Base-by-base conservation (phyloP, 2,797 vertebrate genomes). In the Galago senegalensis region DNA sequence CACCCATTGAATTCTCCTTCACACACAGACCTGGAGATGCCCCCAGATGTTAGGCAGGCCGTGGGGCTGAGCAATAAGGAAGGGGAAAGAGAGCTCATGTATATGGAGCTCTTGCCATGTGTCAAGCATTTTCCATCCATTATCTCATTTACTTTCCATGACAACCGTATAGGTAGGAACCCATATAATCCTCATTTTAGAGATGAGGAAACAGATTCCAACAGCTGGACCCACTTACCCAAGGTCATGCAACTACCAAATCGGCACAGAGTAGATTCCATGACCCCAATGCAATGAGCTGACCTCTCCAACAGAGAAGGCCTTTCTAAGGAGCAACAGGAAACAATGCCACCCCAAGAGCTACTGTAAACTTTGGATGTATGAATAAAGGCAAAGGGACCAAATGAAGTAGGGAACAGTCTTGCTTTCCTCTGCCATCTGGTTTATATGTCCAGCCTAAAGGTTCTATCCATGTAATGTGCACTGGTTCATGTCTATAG, bases 101-200 rank as follows among this genome's bases (percentile, higher is more conserved):
- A 70, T n/a, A 92, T 56, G 92, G 85, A 96, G 73, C 49, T 94
- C 43, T 81, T 84, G 29, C 93, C 95, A 93, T 96, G 89, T 97
- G 94, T 84, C 90, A 72, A 69, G 63, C 46, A 79, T 94, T 95
- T 96, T 95, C 77, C 65, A 40, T 91, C 81, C 69, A 84, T 97
- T 97, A 92, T 96, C 87, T 95, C 95, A 77, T 87, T 96, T 95
- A 90, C 79, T 95, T 95, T 60, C 90, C 85, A 76, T 92, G 90
- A 88, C 84, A 95, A 92, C 56, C 31, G 2, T 96, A 79, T 96
- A 95, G 77, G 81, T 92, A 87, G 86, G 49, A 73, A 95, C 49
- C 77, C 60, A 88, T 79, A 93, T 40, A 87, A 96, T 93, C 86
- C 49, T 91, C 73, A 76, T 75, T 90, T 81, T 63, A 79, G 58